phyloP scores from a whole-genome alignment of 1,140 invertebrate genomes.

The Drosophila lowei region DNA sequence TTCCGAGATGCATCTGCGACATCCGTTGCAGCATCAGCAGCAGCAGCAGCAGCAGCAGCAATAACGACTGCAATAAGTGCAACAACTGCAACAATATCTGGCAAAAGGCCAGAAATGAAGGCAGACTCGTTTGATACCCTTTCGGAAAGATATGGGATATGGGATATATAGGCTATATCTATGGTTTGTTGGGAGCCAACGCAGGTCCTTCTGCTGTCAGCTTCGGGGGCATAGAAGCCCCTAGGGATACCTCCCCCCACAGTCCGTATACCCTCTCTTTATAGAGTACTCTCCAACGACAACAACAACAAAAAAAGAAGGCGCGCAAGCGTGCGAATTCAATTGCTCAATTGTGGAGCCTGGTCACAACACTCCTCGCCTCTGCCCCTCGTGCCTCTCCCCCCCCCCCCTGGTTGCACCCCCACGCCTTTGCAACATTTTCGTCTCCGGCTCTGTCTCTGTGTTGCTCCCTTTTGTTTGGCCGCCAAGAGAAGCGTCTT shows the following conservation, averaged over 20 bases:
- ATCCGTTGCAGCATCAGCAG: constrained; percentile 55
- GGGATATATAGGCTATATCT: too few relatives aligned
- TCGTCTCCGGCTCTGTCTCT: constrained; percentile 6
- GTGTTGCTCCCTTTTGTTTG: constrained; percentile 61
- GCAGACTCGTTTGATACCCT: too few relatives aligned
- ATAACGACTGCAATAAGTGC: constrained; percentile 12
- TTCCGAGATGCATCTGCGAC: constrained; percentile 79
- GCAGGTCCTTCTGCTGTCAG: too few relatives aligned
- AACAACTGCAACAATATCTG: constrained; percentile 14
- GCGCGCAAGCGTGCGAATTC: constrained; percentile 81
- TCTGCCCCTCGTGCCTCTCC: not conserved
- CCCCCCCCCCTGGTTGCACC: constrained; percentile 1
- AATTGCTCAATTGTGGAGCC: constrained; percentile 73
- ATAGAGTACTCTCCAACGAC: too few relatives aligned
- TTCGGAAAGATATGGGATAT: too few relatives aligned
- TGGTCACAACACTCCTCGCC: constrained; percentile 26
- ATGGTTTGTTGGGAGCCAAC: too few relatives aligned
- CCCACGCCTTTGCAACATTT: constrained; percentile 70
- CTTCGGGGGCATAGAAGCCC: too few relatives aligned
- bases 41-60: constrained; percentile 38
- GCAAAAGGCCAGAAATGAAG: constrained; percentile 6
- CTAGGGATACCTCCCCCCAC: too few relatives aligned
- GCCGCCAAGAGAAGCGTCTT: constrained; percentile 44
- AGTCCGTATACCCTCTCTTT: too few relatives aligned
- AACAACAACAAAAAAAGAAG: constrained; percentile 62